Percentiles rank a stretch among this genome's conserved stretches.
Evolutionary conservation across 2,888 invertebrate species (phyloP).

Genomic region (Zeuzera pyrina): DNA sequence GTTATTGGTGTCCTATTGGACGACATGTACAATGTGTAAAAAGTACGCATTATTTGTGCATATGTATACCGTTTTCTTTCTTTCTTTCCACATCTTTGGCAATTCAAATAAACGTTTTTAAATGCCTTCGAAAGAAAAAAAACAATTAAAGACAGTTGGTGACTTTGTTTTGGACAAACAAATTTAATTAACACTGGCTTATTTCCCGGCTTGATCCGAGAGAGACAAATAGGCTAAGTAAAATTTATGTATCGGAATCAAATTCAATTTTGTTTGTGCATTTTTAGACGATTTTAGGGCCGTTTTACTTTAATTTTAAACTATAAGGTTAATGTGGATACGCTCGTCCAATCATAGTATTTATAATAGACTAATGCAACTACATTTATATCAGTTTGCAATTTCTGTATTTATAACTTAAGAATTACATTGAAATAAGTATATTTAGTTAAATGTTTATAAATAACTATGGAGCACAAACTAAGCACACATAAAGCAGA

Average conservation of each 20-base stretch:
- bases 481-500: too few species aligned
- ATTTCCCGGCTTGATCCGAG: constrained; percentile 62
- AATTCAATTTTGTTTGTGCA: constrained; percentile 70
- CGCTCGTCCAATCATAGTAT: too few species aligned
- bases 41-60: too few species aligned
- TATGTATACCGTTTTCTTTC: too few species aligned
- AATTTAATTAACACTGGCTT: constrained; percentile 66
- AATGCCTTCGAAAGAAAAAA: constrained; percentile 29
- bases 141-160: constrained; percentile 53
- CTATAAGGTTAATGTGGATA: constrained; percentile 38
- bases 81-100: too few species aligned
- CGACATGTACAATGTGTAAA: too few species aligned
- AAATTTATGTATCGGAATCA: constrained; percentile 73
- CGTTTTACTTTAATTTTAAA: constrained; percentile 36
- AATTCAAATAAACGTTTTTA: too few species aligned
- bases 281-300: constrained; percentile 63
- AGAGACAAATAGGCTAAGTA: constrained; percentile 69
- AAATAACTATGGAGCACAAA: too few species aligned
- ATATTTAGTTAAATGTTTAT: too few species aligned
- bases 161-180: constrained; percentile 54
- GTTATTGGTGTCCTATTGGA: too few species aligned
- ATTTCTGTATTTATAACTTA: too few species aligned
- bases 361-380: constrained; percentile 4
- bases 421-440: too few species aligned
- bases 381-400: not conserved